Percentiles rank a stretch among this genome's conserved stretches.
phyloP scores from a whole-genome alignment of 2,113 vertebrate genomes.

The Ginglymostoma cirratum region DNA sequence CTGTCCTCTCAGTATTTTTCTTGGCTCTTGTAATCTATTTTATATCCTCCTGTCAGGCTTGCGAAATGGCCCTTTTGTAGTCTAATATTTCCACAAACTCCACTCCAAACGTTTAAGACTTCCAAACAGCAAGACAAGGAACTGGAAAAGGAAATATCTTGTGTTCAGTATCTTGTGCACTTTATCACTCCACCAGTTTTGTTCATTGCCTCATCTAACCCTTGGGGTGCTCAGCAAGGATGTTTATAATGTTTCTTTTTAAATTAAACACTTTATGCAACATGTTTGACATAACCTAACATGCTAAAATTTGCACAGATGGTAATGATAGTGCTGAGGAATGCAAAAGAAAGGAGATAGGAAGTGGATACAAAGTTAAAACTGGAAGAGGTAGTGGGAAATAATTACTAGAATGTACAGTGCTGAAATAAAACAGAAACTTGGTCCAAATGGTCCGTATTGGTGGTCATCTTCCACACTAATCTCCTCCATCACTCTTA shows the following conservation, averaged over 20 bases:
- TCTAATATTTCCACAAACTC: slow-evolving; percentile 40
- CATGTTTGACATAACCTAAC: not conserved
- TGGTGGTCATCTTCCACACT: not conserved
- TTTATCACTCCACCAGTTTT: not conserved
- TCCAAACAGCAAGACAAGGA: slow-evolving; percentile 54
- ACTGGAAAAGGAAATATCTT: slow-evolving; percentile 39
- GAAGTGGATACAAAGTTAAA: not conserved
- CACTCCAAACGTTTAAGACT: slow-evolving; percentile 50
- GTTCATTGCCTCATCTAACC: not conserved
- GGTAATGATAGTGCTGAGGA: not conserved
- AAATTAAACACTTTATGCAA: not conserved
- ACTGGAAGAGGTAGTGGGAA: not conserved
- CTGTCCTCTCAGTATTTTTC: slow-evolving; percentile 41
- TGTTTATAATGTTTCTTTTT: not conserved
- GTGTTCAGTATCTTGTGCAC: not conserved
- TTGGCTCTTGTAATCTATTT: slow-evolving; percentile 49
- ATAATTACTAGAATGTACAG: not conserved
- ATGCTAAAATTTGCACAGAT: not conserved
- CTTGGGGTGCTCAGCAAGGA: not conserved
- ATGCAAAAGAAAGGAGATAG: not conserved
- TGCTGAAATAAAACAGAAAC: not conserved
- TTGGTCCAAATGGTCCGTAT: not conserved
- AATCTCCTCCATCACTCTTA: not conserved
- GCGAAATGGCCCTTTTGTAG: slow-evolving; percentile 54
- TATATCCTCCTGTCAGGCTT: slow-evolving; percentile 48